These are phyloP conservation scores for Brachionus asplanchnoidis DNA, from an alignment of 1,140 invertebrate genomes.

Conservation along the genomic window DNA sequence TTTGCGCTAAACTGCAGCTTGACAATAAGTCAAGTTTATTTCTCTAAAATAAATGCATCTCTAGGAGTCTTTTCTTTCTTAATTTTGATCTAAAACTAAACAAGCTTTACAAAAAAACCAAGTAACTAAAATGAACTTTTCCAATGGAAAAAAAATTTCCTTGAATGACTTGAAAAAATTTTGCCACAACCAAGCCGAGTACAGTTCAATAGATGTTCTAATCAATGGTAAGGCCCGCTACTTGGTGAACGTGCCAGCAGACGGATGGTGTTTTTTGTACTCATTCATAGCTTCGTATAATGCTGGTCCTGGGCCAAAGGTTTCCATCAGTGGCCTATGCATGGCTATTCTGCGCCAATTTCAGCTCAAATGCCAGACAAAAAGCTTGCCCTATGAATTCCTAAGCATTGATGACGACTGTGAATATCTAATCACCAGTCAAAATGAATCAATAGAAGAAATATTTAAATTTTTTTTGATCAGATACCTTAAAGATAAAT, in stretches of 20 bases:
- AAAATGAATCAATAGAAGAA: neutral
- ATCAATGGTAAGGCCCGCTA: neutral
- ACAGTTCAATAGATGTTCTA: neutral
- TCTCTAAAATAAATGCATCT: neutral
- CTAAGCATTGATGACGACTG: neutral
- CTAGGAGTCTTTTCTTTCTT: neutral
- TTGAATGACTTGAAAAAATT: neutral
- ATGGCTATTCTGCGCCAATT: neutral
- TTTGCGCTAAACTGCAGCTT: neutral
- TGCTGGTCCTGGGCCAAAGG: neutral
- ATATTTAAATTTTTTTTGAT: neutral
- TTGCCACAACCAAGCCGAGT: neutral
- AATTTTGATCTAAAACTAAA: neutral
- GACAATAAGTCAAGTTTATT: neutral
- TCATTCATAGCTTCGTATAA: neutral
- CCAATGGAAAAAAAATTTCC: neutral
- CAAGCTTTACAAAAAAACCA: neutral
- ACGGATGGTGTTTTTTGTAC: slow-evolving; percentile 33
- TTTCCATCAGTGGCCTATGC: neutral
- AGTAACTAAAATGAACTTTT: neutral
- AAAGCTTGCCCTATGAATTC: neutral
- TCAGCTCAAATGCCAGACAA: neutral
- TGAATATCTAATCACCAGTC: neutral
- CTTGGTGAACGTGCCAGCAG: slow-evolving; percentile 1
- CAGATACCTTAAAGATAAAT: neutral